These are phyloP conservation scores for Drosophila algonquin DNA, from an alignment of 2,888 invertebrate species.

Conservation along the genomic window DNA sequence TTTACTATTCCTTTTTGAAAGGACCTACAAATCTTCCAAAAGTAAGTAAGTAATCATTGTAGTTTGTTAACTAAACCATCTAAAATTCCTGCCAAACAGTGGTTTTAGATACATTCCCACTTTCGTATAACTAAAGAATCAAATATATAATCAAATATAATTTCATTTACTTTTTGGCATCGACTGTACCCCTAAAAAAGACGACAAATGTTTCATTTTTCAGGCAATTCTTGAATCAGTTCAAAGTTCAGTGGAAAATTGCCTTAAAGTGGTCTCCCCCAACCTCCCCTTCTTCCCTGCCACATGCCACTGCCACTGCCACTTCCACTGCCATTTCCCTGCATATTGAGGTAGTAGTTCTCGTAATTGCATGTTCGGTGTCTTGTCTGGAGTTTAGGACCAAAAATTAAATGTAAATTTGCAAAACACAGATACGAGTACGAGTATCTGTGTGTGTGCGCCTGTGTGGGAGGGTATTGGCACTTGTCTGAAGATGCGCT, in stretches of 20 bases:
- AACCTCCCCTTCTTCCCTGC: neutral
- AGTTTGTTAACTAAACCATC: neutral
- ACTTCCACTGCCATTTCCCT: neutral
- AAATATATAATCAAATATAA: no score
- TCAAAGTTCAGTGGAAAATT: neutral
- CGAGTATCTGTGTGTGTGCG: neutral
- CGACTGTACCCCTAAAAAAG: no score
- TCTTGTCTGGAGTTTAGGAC: slow-evolving; percentile 13
- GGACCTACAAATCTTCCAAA: neutral
- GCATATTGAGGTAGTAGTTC: neutral
- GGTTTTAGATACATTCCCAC: neutral
- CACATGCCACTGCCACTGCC: neutral
- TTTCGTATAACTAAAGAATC: neutral
- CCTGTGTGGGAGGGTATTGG: neutral
- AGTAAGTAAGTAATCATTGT: neutral
- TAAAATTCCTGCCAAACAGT: slow-evolving; percentile 4
- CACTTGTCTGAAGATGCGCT: slow-evolving; percentile 2
- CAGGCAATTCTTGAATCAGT: neutral
- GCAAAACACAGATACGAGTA: slow-evolving; percentile 15
- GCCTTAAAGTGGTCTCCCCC: slow-evolving; percentile 4
- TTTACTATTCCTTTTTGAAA: neutral
- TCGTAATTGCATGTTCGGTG: slow-evolving; percentile 52
- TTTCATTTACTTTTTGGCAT: no score
- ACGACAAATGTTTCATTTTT: neutral
- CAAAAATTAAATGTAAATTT: slow-evolving; percentile 50